phyloP scores from a whole-genome alignment of 2,888 invertebrate genomes.

The Doris montereyensis region DNA sequence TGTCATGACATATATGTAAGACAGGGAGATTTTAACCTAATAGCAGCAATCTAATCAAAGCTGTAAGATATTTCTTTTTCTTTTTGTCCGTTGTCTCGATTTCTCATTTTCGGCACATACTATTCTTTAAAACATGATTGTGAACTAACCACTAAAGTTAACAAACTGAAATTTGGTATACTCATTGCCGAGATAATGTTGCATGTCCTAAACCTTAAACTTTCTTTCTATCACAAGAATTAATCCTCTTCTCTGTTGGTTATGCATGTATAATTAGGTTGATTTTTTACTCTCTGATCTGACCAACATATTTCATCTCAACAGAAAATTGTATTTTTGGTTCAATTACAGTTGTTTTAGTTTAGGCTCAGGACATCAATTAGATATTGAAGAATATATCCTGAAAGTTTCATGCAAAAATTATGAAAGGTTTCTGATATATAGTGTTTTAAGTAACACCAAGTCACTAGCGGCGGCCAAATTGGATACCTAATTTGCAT shows the following conservation, averaged over 20 bases:
- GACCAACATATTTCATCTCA: no score
- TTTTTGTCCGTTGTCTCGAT: constrained; percentile 1
- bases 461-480: not conserved
- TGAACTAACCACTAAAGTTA: not conserved
- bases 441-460: not conserved
- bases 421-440: not conserved
- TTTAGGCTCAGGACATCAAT: not conserved
- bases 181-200: not conserved
- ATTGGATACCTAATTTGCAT: no score
- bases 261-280: not conserved
- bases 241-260: not conserved
- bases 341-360: no score
- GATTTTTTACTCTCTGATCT: not conserved
- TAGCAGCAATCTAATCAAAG: no score
- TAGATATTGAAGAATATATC: not conserved
- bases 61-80: no score
- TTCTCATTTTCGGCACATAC: not conserved
- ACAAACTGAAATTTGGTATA: not conserved
- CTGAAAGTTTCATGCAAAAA: constrained; percentile 2
- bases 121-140: not conserved
- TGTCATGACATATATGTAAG: no score
- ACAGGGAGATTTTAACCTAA: no score
- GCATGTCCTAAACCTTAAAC: not conserved
- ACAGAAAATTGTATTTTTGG: no score
- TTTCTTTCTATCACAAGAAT: no score